Base-by-base conservation (phyloP, 2,113 vertebrate species). In the Ictalurus furcatus region DNA sequence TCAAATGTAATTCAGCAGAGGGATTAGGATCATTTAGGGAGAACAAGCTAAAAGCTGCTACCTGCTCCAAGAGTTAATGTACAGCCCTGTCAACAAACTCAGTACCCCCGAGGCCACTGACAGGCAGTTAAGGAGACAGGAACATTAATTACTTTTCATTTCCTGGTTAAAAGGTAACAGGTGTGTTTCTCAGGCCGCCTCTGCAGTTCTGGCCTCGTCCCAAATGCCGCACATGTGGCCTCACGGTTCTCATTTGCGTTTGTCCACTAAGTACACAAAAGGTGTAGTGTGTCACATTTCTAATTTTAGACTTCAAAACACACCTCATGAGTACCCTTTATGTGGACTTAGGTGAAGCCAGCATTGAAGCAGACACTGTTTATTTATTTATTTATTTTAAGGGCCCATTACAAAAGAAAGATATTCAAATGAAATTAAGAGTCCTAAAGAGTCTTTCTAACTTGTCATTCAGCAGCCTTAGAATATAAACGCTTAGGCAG, bases 131-230 rank as follows among this genome's bases (percentile, higher is more conserved):
- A 63, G 23, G 37, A 83, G 58, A 40, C 2, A 3, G 21, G 12
- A 63, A 12, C 81, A 25, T 63, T 84, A 63, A 84, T 84, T 63
- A 63, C 81, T 14, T 84, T 44, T 44, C 2, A 16, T 40, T 84
- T 84, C 81, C 81, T 28, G 23, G 80, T 84, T 84, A 63, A 40
- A 84, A 28, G 37, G 34, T 84, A 84, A 84, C 37, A 17, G 21
- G 37, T 34, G 13, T 82, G 54, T 61, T 48, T 83, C 58, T 83
- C 21, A 14, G 21, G 19, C 4, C 61, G 56, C 58, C n/a, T 40
- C 58, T 28, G 30, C 1, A 58, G n/a, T 34, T 19, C 80, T 82
- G 52, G 19, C 54, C 9, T 6, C 1, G 5, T 63, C 58, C 37
- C 21, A 84, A 40, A 63, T 1, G 13, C 8, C 23, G 12, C 58